A percentile compares a stretch with the other conserved stretches of the same genome.
Evolutionary conservation across 2,888 invertebrate species (phyloP).

Genomic region (Sinotaia quadrata): DNA sequence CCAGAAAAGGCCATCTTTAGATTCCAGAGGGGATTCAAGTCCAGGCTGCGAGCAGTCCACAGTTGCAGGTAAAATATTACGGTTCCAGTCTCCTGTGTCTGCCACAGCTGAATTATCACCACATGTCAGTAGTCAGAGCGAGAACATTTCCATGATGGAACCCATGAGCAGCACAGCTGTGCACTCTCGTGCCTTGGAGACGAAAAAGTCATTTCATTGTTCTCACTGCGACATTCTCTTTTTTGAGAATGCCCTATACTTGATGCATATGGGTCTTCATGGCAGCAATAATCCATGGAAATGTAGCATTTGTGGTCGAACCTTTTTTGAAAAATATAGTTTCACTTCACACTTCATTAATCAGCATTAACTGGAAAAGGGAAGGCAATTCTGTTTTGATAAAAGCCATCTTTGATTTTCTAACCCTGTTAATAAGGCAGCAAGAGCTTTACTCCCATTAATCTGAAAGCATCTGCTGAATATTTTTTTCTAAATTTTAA

Average conservation of each 20-base stretch:
- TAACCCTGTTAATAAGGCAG: too few relatives aligned
- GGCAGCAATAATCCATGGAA: slow-evolving; percentile 96
- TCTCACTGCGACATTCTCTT: slow-evolving; percentile 91
- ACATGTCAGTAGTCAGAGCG: slow-evolving; percentile 23
- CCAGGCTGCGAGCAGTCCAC: background rate
- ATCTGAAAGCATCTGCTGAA: too few relatives aligned
- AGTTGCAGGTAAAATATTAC: background rate
- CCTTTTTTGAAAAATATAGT: slow-evolving; percentile 94
- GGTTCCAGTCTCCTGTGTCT: slow-evolving; percentile 8
- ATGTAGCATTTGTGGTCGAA: slow-evolving; percentile 96
- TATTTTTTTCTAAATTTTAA: too few relatives aligned
- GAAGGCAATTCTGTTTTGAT: too few relatives aligned
- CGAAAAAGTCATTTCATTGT: slow-evolving; percentile 74
- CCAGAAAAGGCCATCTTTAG: slow-evolving; percentile 1
- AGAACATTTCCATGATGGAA: background rate
- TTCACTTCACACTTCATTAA: slow-evolving; percentile 79
- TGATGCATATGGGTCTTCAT: slow-evolving; percentile 97
- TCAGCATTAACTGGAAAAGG: slow-evolving; percentile 37
- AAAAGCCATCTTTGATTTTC: too few relatives aligned
- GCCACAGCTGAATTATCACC: background rate
- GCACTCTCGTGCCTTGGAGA: slow-evolving; percentile 24
- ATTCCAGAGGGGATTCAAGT: background rate
- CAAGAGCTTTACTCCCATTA: too few relatives aligned
- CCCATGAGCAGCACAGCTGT: slow-evolving; percentile 35
- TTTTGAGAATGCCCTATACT: slow-evolving; percentile 94